Percentiles rank a stretch among this genome's conserved stretches.
These are phyloP conservation scores for Thermophis baileyi DNA, from an alignment of 2,113 vertebrate genomes.

Conservation along the genomic window DNA sequence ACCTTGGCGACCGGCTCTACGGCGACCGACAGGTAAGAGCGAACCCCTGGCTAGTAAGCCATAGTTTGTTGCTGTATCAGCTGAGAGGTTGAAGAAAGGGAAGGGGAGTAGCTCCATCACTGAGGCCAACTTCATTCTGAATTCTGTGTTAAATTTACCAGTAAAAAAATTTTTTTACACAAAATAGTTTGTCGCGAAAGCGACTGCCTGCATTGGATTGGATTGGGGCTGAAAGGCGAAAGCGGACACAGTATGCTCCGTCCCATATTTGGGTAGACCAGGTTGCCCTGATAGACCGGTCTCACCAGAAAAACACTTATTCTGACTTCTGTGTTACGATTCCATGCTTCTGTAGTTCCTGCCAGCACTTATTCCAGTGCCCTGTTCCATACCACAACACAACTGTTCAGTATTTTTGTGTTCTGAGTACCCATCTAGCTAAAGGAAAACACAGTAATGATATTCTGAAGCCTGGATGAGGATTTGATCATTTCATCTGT, in stretches of 20 bases:
- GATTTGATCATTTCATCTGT: background rate
- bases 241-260: too few species aligned
- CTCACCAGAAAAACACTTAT: background rate
- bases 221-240: too few species aligned
- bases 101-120: background rate
- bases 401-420: background rate
- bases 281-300: too few species aligned
- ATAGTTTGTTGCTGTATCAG: too few species aligned
- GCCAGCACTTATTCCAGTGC: background rate
- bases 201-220: too few species aligned
- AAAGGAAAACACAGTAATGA: background rate
- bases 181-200: too few species aligned
- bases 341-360: background rate
- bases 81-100: background rate
- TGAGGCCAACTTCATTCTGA: background rate
- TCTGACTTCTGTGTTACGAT: background rate
- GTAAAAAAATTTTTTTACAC: too few species aligned
- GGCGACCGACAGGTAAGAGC: too few species aligned
- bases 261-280: too few species aligned
- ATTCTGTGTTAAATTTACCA: background rate
- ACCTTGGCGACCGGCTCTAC: too few species aligned
- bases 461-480: background rate
- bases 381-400: background rate
- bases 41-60: too few species aligned
- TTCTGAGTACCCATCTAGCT: background rate